These are phyloP conservation scores for Drosophila leontia DNA, from an alignment of 1,140 invertebrate genomes.

Conservation along the genomic window DNA sequence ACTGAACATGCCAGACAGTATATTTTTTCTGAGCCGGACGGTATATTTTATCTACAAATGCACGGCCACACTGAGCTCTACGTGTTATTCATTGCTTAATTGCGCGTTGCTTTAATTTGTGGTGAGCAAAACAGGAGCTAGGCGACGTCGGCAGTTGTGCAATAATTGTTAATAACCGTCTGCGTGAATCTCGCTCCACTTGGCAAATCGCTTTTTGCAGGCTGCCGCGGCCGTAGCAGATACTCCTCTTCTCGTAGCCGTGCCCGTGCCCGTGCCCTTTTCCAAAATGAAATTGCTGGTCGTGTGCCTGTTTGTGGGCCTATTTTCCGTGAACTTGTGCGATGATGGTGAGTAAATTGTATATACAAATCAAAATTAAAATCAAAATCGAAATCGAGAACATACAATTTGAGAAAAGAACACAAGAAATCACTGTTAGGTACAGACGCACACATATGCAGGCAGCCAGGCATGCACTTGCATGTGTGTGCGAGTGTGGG, in stretches of 20 bases:
- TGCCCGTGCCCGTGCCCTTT: constrained; percentile 7
- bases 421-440: constrained; percentile 17
- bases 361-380: neutral
- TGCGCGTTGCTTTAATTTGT: constrained; percentile 71
- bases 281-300: constrained; percentile 70
- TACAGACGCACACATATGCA: constrained; percentile 14
- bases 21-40: neutral
- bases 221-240: constrained; percentile 28
- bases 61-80: constrained; percentile 3
- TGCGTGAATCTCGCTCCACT: constrained; percentile 4
- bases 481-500: constrained; percentile 13
- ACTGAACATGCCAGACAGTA: neutral
- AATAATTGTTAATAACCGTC: constrained; percentile 29
- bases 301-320: constrained; percentile 69
- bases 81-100: constrained; percentile 74
- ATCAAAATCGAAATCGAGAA: neutral
- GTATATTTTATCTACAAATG: neutral
- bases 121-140: constrained; percentile 42
- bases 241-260: constrained; percentile 21
- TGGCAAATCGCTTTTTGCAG: constrained; percentile 18
- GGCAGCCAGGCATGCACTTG: neutral
- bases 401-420: constrained; percentile 2
- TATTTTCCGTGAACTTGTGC: constrained; percentile 58
- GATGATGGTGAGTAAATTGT: constrained; percentile 62
- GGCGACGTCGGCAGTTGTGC: constrained; percentile 40